Conservation (phyloP, 2,888 invertebrate species). For the Morpho achilles region DNA sequence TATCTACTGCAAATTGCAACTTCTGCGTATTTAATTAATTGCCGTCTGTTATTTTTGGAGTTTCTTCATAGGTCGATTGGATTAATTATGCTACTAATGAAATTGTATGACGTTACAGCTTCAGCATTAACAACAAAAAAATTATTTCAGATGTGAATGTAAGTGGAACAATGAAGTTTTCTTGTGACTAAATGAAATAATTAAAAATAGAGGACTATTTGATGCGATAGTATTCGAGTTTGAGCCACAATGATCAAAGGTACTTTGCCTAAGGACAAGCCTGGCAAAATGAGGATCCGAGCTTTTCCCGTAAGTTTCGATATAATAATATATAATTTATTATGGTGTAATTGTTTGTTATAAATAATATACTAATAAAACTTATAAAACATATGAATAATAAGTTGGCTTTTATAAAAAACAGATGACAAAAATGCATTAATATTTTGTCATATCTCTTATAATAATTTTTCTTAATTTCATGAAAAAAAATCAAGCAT, state of each 20-base stretch:
- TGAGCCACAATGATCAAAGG: slow-evolving; percentile 82
- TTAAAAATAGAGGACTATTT: slow-evolving; percentile 49
- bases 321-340: too few relatives aligned
- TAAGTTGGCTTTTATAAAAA: too few relatives aligned
- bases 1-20: slow-evolving; percentile 17
- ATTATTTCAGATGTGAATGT: slow-evolving; percentile 65
- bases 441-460: too few relatives aligned
- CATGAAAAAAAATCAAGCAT: too few relatives aligned
- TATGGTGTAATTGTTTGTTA: too few relatives aligned
- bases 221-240: slow-evolving; percentile 43
- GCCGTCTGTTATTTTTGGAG: not conserved
- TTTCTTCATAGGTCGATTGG: not conserved
- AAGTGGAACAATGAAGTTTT: slow-evolving; percentile 67
- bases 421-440: too few relatives aligned
- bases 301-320: slow-evolving; percentile 95
- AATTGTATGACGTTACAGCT: slow-evolving; percentile 30
- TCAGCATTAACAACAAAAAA: slow-evolving; percentile 26
- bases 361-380: too few relatives aligned
- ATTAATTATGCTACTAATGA: slow-evolving; percentile 21
- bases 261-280: slow-evolving; percentile 92
- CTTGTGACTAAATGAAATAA: slow-evolving; percentile 59
- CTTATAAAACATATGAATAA: too few relatives aligned
- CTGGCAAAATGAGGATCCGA: slow-evolving; percentile 96
- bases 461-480: too few relatives aligned
- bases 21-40: too few relatives aligned